phyloP scores from a whole-genome alignment of 2,113 vertebrate species.

The Hemiscyllium ocellatum region DNA sequence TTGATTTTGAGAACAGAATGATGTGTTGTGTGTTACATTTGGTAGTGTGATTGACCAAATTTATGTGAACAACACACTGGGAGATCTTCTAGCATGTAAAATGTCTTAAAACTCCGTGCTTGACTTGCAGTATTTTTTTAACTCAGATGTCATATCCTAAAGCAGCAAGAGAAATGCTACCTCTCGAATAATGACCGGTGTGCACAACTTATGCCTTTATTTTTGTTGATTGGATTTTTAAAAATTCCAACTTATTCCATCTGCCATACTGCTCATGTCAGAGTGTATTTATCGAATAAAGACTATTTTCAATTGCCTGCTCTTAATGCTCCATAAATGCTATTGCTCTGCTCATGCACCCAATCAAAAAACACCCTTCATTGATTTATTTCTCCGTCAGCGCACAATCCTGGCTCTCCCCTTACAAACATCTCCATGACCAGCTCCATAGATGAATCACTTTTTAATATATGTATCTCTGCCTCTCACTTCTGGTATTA shows the following conservation, averaged over 20 bases:
- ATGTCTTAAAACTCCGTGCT: neutral
- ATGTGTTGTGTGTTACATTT: neutral
- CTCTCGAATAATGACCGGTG: neutral
- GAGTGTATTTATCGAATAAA: neutral
- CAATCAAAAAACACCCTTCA: neutral
- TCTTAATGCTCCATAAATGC: neutral
- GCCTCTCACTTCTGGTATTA: neutral
- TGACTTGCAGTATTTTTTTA: neutral
- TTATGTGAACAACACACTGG: neutral
- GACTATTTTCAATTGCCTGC: neutral
- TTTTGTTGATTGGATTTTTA: neutral
- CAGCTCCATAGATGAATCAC: neutral
- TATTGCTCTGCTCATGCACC: neutral
- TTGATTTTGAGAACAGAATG: neutral
- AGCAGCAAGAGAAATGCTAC: neutral
- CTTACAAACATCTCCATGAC: neutral
- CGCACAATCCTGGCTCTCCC: too few species aligned
- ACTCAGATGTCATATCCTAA: neutral
- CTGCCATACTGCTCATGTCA: neutral
- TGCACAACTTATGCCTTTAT: neutral
- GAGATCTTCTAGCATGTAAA: neutral
- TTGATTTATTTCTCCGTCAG: neutral
- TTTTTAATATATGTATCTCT: neutral
- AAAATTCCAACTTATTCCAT: neutral
- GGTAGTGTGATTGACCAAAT: neutral